Evolutionary conservation across 2,888 invertebrate genomes (phyloP).

Genomic region (Pemphredon lugubris): DNA sequence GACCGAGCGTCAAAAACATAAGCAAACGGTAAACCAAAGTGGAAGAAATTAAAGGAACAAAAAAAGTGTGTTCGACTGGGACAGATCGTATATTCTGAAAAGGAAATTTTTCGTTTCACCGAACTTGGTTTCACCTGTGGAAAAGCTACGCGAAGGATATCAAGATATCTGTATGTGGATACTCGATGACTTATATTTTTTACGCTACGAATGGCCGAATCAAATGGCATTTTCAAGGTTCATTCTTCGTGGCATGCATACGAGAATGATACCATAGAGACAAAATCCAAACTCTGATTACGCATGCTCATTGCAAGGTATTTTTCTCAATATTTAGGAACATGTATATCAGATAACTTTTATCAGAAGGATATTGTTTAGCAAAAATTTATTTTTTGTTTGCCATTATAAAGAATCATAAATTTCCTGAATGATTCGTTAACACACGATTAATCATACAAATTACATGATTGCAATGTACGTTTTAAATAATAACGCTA

Average conservation of each 20-base stretch:
- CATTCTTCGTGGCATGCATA: slow-evolving; percentile 67
- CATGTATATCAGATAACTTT: slow-evolving; percentile 57
- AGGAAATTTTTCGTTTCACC: too few relatives aligned
- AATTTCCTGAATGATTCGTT: slow-evolving; percentile 58
- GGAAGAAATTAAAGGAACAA: slow-evolving; percentile 4
- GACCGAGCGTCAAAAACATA: slow-evolving; percentile 42
- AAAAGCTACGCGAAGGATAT: too few relatives aligned
- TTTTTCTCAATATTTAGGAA: slow-evolving; percentile 43
- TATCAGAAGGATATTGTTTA: slow-evolving; percentile 63
- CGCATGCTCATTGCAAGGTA: slow-evolving; percentile 72
- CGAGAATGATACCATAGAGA: slow-evolving; percentile 59
- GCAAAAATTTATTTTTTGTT: slow-evolving; percentile 70
- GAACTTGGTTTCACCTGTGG: too few relatives aligned
- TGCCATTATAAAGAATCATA: slow-evolving; percentile 63
- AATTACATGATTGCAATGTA: slow-evolving; percentile 77
- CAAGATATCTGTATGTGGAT: too few relatives aligned
- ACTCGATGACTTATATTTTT: slow-evolving; percentile 49
- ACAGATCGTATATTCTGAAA: too few relatives aligned
- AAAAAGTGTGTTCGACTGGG: too few relatives aligned
- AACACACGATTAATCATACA: slow-evolving; percentile 70
- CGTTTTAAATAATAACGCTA: slow-evolving; percentile 74
- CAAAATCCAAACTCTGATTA: slow-evolving; percentile 70
- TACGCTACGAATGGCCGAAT: slow-evolving; percentile 48
- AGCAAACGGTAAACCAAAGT: slow-evolving; percentile 9
- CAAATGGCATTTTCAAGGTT: slow-evolving; percentile 35